These are phyloP conservation scores for Lutjanus erythropterus DNA, from an alignment of 2,113 vertebrate genomes.

Conservation along the genomic window DNA sequence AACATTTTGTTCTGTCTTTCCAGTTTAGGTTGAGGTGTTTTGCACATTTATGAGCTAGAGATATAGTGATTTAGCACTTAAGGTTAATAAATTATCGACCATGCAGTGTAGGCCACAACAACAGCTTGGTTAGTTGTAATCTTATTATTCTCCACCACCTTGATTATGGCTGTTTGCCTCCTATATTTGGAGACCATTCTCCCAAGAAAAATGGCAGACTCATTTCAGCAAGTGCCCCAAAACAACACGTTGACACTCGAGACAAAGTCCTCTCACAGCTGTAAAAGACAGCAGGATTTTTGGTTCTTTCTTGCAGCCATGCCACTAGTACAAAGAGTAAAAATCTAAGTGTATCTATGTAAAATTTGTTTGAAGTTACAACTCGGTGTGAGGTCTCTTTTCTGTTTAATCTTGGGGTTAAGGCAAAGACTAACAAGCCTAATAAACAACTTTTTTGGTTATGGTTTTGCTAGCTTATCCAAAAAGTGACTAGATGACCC, in stretches of 20 bases:
- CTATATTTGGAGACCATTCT: background rate
- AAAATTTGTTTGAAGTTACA: too few relatives aligned
- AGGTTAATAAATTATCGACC: background rate
- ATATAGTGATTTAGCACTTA: background rate
- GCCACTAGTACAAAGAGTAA: too few relatives aligned
- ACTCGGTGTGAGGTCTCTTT: too few relatives aligned
- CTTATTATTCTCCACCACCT: background rate
- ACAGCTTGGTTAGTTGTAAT: background rate
- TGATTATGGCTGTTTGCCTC: background rate
- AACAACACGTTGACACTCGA: background rate
- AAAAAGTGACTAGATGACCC: too few relatives aligned
- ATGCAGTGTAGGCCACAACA: background rate
- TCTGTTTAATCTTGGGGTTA: too few relatives aligned
- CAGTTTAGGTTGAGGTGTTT: background rate
- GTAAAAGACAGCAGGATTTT: too few relatives aligned
- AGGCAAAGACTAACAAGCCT: too few relatives aligned
- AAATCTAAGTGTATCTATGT: too few relatives aligned
- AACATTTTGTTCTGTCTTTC: conserved; percentile 14
- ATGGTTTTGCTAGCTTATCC: too few relatives aligned
- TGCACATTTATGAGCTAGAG: background rate
- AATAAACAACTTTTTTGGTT: too few relatives aligned
- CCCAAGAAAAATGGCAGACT: background rate
- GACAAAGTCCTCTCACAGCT: too few relatives aligned
- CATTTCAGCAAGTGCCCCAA: background rate
- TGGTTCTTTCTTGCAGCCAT: too few relatives aligned